These are phyloP conservation scores for Labeo calbasu DNA, from an alignment of 2,797 vertebrate species.

Conservation along the genomic window DNA sequence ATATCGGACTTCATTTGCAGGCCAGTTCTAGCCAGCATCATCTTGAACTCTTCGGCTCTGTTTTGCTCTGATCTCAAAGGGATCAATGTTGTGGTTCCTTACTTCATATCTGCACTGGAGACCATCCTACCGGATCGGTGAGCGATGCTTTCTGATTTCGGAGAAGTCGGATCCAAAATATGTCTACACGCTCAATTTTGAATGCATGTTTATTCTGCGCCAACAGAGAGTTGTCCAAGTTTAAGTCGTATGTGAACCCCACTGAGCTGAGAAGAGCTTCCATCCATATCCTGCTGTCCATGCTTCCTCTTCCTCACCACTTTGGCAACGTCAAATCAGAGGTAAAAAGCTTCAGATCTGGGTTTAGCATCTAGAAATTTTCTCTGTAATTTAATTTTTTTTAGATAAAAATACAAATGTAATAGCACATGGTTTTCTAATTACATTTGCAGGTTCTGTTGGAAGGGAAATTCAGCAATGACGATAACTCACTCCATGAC, in stretches of 20 bases:
- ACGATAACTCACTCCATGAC: slow-evolving; percentile 83
- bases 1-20: slow-evolving; percentile 86
- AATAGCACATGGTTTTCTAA: not conserved
- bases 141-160: slow-evolving; percentile 51
- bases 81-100: slow-evolving; percentile 89
- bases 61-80: slow-evolving; percentile 94
- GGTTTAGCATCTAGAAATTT: too few relatives aligned
- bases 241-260: slow-evolving; percentile 88
- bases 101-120: slow-evolving; percentile 90
- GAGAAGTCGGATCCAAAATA: too few relatives aligned
- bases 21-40: slow-evolving; percentile 88
- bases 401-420: not conserved
- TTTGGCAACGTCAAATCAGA: slow-evolving; percentile 88
- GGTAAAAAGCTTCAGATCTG: slow-evolving; percentile 70
- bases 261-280: slow-evolving; percentile 90
- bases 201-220: slow-evolving; percentile 33
- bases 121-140: slow-evolving; percentile 93
- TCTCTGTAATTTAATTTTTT: not conserved
- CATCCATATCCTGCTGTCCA: slow-evolving; percentile 88
- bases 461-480: slow-evolving; percentile 90
- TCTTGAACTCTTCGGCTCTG: slow-evolving; percentile 89
- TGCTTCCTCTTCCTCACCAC: slow-evolving; percentile 90
- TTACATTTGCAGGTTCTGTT: slow-evolving; percentile 80
- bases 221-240: slow-evolving; percentile 88
- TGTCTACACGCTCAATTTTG: not conserved